Conservation (phyloP, 2,888 invertebrate genomes). For the Acleris literana region DNA sequence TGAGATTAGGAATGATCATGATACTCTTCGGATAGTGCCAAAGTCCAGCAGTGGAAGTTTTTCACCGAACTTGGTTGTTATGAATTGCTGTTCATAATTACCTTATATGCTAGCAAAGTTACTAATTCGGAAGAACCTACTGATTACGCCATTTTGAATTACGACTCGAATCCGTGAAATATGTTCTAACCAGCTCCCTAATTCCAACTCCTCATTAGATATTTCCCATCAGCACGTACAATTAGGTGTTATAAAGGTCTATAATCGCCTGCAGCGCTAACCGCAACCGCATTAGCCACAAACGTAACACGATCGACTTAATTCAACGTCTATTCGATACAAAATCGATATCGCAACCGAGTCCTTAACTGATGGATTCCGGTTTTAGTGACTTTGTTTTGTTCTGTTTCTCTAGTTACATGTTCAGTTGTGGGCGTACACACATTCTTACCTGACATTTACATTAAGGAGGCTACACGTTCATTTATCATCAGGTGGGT, state of each 20-base stretch:
- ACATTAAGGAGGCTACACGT: too few relatives aligned
- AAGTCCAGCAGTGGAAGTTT: too few relatives aligned
- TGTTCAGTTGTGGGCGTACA: too few relatives aligned
- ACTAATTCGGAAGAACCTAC: too few relatives aligned
- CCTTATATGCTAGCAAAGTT: too few relatives aligned
- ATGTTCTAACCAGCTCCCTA: background rate
- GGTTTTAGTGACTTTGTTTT: background rate
- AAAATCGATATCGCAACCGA: slow-evolving; percentile 30
- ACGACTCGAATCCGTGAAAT: background rate
- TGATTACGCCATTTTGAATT: slow-evolving; percentile 4
- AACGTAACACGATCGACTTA: slow-evolving; percentile 32
- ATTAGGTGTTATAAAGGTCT: slow-evolving; percentile 9
- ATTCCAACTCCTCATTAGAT: slow-evolving; percentile 7
- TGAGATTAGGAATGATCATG: too few relatives aligned
- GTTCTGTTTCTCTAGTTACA: background rate
- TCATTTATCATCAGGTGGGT: too few relatives aligned
- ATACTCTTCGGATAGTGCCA: too few relatives aligned
- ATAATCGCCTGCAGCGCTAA: slow-evolving; percentile 10
- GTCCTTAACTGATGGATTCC: slow-evolving; percentile 5
- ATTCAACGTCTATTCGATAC: slow-evolving; percentile 28
- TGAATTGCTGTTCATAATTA: background rate
- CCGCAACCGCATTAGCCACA: slow-evolving; percentile 33
- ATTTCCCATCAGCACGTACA: slow-evolving; percentile 9
- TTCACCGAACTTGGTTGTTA: background rate
- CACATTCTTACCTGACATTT: too few relatives aligned